A percentile compares a stretch with the other conserved stretches of the same genome.
phyloP scores from a whole-genome alignment of 2,797 vertebrate genomes.

The Rhinella marina region DNA sequence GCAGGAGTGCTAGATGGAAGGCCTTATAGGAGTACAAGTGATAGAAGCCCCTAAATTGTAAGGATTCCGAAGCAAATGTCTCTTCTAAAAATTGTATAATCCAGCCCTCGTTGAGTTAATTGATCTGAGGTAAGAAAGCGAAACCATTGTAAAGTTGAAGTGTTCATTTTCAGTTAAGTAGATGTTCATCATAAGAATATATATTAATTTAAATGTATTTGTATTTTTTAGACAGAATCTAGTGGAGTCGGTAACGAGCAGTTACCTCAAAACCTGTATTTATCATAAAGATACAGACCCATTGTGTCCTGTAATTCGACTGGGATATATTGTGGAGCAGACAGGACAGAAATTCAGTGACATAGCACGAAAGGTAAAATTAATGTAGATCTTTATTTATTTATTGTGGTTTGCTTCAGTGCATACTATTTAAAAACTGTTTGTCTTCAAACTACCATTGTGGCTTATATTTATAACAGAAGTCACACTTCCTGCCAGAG shows the following conservation, averaged over 20 bases:
- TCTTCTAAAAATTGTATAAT: too few relatives aligned
- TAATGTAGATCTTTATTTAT: not conserved
- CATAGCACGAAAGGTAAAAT: constrained; percentile 82
- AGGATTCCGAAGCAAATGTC: too few relatives aligned
- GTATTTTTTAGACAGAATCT: constrained; percentile 84
- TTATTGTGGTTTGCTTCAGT: not conserved
- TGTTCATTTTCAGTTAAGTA: not conserved
- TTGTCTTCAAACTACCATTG: too few relatives aligned
- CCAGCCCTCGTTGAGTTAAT: too few relatives aligned
- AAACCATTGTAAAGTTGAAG: not conserved
- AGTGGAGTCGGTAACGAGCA: constrained; percentile 79
- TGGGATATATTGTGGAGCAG: constrained; percentile 84
- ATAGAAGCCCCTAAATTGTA: too few relatives aligned
- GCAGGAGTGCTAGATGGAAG: too few relatives aligned
- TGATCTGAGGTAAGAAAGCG: not conserved
- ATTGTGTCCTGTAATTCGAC: constrained; percentile 88
- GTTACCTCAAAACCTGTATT: constrained; percentile 81
- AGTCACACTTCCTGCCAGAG: too few relatives aligned
- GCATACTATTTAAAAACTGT: not conserved
- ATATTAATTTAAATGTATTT: not conserved
- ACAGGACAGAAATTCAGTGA: constrained; percentile 85
- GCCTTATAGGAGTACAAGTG: too few relatives aligned
- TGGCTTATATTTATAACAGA: too few relatives aligned
- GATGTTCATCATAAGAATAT: not conserved
- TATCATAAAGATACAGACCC: constrained; percentile 75